Evolutionary conservation across 2,797 vertebrate species (phyloP).

Genomic region (Acrossocheilus fasciatus): DNA sequence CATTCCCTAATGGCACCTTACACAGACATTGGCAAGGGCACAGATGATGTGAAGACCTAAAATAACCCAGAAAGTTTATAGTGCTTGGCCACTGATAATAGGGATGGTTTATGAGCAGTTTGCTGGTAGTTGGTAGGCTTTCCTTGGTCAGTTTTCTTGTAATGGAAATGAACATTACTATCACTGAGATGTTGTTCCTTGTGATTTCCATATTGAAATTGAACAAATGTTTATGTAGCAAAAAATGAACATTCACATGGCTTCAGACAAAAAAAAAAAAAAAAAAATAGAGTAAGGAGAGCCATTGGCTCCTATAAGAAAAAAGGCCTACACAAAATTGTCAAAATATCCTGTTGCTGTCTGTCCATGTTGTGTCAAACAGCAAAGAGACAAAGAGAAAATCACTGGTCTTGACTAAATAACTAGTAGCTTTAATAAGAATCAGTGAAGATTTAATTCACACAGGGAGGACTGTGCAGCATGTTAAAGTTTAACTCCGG

Average conservation of each 20-base stretch:
- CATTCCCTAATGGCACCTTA: slow-evolving; percentile 7
- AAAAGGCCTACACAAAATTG: too few relatives aligned
- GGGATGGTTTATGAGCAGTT: neutral
- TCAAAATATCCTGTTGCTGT: too few relatives aligned
- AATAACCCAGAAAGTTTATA: slow-evolving; percentile 21
- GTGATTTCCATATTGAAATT: neutral
- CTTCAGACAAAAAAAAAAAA: too few relatives aligned
- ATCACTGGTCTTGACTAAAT: too few relatives aligned
- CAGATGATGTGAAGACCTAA: slow-evolving; percentile 23
- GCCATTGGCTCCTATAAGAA: too few relatives aligned
- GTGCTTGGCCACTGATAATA: slow-evolving; percentile 3
- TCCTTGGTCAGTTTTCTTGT: neutral
- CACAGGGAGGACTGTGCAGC: too few relatives aligned
- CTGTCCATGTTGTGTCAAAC: too few relatives aligned
- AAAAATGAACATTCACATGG: neutral
- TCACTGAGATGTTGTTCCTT: neutral
- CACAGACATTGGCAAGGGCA: slow-evolving; percentile 4
- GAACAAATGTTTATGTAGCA: neutral
- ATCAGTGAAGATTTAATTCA: too few relatives aligned
- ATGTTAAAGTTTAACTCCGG: too few relatives aligned
- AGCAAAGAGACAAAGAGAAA: too few relatives aligned
- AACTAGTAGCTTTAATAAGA: too few relatives aligned
- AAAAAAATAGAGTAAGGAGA: too few relatives aligned
- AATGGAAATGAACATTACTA: neutral
- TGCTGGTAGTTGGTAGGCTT: neutral